Conservation (phyloP, 2,888 invertebrate genomes). For the Oligia latruncula region DNA sequence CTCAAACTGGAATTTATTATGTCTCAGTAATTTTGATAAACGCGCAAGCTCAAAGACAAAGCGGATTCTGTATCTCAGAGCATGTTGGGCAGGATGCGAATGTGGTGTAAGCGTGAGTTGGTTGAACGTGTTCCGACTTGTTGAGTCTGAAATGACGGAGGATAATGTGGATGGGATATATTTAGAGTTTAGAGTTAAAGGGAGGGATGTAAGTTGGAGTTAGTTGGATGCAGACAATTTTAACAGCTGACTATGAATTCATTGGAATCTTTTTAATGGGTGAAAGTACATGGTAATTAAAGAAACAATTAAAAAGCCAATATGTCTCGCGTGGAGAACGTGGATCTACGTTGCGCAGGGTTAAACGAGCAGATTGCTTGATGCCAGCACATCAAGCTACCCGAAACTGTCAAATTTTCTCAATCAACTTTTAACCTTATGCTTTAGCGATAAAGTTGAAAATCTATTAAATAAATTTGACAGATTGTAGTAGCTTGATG, state of each 20-base stretch:
- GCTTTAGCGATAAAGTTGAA: too few relatives aligned
- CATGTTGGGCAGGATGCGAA: slow-evolving; percentile 50
- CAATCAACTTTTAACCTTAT: too few relatives aligned
- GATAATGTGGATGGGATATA: slow-evolving; percentile 19
- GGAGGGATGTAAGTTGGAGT: not conserved
- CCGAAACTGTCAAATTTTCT: too few relatives aligned
- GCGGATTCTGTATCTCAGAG: slow-evolving; percentile 52
- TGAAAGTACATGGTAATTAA: not conserved
- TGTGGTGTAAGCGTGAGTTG: slow-evolving; percentile 21
- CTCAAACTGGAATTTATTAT: slow-evolving; percentile 65
- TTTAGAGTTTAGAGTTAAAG: slow-evolving; percentile 35
- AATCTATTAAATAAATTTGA: too few relatives aligned
- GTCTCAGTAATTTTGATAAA: slow-evolving; percentile 66
- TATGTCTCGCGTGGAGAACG: not conserved
- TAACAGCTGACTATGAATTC: not conserved
- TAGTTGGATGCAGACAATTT: not conserved
- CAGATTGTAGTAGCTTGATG: too few relatives aligned
- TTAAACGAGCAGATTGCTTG: too few relatives aligned
- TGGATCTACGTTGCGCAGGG: too few relatives aligned
- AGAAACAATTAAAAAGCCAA: not conserved
- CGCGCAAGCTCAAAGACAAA: slow-evolving; percentile 62
- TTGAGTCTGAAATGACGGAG: slow-evolving; percentile 27
- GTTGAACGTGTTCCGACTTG: slow-evolving; percentile 55
- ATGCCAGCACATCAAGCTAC: too few relatives aligned
- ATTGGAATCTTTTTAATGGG: not conserved